phyloP scores from a whole-genome alignment of 2,797 vertebrate genomes.

The Hippopotamyrus pictus region DNA sequence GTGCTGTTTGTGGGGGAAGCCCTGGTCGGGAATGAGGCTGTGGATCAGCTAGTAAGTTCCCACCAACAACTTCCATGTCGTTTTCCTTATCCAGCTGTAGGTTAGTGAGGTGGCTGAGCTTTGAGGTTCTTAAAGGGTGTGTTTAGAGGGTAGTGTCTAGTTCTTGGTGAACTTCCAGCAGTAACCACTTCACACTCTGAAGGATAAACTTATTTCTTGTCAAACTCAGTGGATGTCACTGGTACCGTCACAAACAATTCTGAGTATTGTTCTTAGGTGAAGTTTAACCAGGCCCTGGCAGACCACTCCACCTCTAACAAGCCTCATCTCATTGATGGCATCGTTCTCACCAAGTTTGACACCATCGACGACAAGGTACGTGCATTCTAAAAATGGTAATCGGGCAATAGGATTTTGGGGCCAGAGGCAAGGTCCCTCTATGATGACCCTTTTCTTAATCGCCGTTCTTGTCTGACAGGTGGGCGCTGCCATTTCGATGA shows the following conservation, averaged over 20 bases:
- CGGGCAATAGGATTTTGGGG: background rate
- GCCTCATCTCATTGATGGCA: slow-evolving; percentile 91
- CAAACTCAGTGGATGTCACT: background rate
- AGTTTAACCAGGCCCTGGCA: slow-evolving; percentile 96
- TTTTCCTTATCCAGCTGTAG: background rate
- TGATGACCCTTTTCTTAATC: background rate
- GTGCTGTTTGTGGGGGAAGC: slow-evolving; percentile 97
- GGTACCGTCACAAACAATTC: background rate
- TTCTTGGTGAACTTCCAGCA: background rate
- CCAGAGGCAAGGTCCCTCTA: background rate
- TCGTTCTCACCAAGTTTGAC: slow-evolving; percentile 97
- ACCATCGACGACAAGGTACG: slow-evolving; percentile 94
- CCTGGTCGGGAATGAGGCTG: slow-evolving; percentile 92
- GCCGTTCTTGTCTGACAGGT: slow-evolving; percentile 59
- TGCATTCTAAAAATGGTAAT: background rate
- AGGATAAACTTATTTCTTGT: background rate
- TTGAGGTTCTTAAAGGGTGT: background rate
- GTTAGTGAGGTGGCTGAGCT: background rate
- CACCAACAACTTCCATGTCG: background rate
- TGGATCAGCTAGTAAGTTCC: slow-evolving; percentile 88
- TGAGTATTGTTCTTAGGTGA: slow-evolving; percentile 67
- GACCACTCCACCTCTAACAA: slow-evolving; percentile 95
- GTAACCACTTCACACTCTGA: background rate
- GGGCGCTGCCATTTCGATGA: slow-evolving; percentile 97
- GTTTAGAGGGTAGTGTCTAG: background rate